These are phyloP conservation scores for Lottia gigantea DNA, from an alignment of 2,888 invertebrate genomes.

Conservation along the genomic window DNA sequence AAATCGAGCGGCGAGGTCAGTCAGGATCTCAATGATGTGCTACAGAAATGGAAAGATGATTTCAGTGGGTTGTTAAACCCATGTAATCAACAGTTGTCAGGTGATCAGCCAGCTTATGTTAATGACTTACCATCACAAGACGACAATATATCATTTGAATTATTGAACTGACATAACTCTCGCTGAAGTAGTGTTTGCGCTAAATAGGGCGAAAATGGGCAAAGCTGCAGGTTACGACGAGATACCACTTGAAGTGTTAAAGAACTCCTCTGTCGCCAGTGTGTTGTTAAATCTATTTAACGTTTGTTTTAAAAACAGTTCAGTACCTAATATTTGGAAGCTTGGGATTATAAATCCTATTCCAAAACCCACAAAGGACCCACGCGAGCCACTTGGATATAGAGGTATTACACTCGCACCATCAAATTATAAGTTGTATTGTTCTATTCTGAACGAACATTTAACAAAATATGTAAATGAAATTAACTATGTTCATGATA, in stretches of 20 bases:
- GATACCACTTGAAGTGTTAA: constrained; percentile 11
- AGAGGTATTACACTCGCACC: constrained; percentile 6
- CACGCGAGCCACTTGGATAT: constrained; percentile 11
- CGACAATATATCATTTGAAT: background rate
- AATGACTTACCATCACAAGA: too few relatives aligned
- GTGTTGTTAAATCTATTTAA: constrained; percentile 6
- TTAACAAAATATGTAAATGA: too few relatives aligned
- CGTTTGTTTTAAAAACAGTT: background rate
- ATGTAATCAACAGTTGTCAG: too few relatives aligned
- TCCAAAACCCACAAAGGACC: constrained; percentile 8
- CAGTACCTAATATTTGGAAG: background rate
- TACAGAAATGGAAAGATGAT: too few relatives aligned
- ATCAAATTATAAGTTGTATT: constrained; percentile 10
- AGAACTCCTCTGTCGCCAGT: background rate
- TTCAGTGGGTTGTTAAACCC: too few relatives aligned
- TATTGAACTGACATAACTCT: background rate
- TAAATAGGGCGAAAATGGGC: background rate
- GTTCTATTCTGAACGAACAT: background rate
- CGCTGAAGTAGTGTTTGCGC: background rate
- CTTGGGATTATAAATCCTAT: constrained; percentile 5
- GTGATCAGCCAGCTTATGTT: too few relatives aligned
- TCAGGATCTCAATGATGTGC: background rate
- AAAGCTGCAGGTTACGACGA: too few relatives aligned
- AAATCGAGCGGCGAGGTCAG: background rate
- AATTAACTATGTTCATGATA: constrained; percentile 4